phyloP scores from a whole-genome alignment of 2,113 vertebrate genomes.

The Riparia riparia region DNA sequence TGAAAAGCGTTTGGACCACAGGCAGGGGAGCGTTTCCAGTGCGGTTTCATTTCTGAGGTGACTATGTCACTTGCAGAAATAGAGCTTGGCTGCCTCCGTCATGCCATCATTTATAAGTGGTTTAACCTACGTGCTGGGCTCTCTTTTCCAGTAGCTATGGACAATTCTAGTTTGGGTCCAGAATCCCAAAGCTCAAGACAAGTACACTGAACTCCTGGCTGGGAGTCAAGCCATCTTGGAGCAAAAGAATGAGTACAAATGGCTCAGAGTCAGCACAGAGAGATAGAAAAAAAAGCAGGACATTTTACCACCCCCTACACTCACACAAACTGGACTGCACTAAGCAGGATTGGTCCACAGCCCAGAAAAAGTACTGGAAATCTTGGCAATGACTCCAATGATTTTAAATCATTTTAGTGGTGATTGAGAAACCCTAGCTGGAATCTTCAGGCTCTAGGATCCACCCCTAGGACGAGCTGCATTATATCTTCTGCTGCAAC shows the following conservation, averaged over 20 bases:
- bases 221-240: not conserved
- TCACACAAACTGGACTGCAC: not conserved
- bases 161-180: not conserved
- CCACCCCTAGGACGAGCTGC: not conserved
- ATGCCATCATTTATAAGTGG: not conserved
- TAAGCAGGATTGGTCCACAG: not conserved
- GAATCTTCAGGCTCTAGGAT: not conserved
- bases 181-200: not conserved
- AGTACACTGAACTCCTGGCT: not conserved
- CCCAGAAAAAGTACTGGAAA: constrained; percentile 34
- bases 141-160: not conserved
- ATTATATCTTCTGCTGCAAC: not conserved
- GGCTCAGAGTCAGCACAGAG: not conserved
- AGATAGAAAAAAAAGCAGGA: not conserved
- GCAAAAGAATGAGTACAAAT: not conserved
- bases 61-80: constrained; percentile 31
- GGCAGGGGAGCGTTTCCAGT: not conserved
- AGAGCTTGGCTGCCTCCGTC: constrained; percentile 6
- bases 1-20: not conserved
- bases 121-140: constrained; percentile 34
- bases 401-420: not conserved
- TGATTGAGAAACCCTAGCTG: not conserved
- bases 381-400: not conserved
- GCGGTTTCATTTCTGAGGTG: not conserved
- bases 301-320: not conserved